phyloP scores from a whole-genome alignment of 2,113 vertebrate genomes.

The Typhlomys cinereus region DNA sequence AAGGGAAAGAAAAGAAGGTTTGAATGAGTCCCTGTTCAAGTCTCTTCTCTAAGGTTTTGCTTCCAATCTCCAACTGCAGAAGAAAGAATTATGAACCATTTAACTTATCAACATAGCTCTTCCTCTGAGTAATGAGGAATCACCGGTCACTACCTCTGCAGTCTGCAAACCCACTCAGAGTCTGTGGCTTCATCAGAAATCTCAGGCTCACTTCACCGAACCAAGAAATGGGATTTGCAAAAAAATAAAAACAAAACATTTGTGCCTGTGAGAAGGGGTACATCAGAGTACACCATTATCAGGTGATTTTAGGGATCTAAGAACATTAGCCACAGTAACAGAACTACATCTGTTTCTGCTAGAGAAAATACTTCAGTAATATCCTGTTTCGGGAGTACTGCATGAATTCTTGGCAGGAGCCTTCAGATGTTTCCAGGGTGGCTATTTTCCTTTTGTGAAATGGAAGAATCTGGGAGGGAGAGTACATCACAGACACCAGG shows the following conservation, averaged over 20 bases:
- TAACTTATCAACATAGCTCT: constrained; percentile 49
- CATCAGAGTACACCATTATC: not conserved
- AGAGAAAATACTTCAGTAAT: constrained; percentile 63
- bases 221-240: not conserved
- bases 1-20: not conserved
- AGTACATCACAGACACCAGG: not conserved
- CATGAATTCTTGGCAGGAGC: constrained; percentile 56
- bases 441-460: constrained; percentile 55
- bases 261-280: not conserved
- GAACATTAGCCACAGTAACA: constrained; percentile 14
- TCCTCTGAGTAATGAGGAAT: constrained; percentile 53
- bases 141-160: constrained; percentile 48
- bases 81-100: constrained; percentile 37
- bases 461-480: not conserved
- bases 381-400: constrained; percentile 60
- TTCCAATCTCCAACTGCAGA: constrained; percentile 17
- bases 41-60: constrained; percentile 34
- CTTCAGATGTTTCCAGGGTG: constrained; percentile 53
- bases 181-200: constrained; percentile 47
- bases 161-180: constrained; percentile 9
- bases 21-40: not conserved
- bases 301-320: constrained; percentile 57
- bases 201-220: constrained; percentile 14
- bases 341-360: constrained; percentile 68
- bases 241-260: not conserved